Evolutionary conservation across 2,888 invertebrate genomes (phyloP).

Genomic region (Lycaena phlaeas): DNA sequence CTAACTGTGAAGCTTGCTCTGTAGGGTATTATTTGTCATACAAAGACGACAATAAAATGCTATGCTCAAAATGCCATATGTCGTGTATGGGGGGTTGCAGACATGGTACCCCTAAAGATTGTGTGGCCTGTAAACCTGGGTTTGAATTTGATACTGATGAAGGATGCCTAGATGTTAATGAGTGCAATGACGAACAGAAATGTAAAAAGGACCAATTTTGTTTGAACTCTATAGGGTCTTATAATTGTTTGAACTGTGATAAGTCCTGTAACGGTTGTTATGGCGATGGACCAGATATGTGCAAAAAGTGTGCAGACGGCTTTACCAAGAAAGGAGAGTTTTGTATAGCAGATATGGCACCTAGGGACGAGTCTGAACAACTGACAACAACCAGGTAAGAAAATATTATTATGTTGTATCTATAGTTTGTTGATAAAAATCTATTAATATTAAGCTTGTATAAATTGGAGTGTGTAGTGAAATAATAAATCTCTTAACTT

Average conservation of each 20-base stretch:
- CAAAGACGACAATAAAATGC: slow-evolving; percentile 79
- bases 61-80: slow-evolving; percentile 85
- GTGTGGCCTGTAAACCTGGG: slow-evolving; percentile 75
- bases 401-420: too few relatives aligned
- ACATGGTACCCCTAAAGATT: slow-evolving; percentile 79
- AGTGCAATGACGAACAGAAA: slow-evolving; percentile 76
- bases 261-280: slow-evolving; percentile 86
- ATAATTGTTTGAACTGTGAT: slow-evolving; percentile 86
- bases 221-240: slow-evolving; percentile 90
- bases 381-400: slow-evolving; percentile 48
- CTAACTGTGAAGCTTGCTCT: slow-evolving; percentile 84
- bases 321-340: slow-evolving; percentile 81
- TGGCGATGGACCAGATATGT: slow-evolving; percentile 94
- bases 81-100: slow-evolving; percentile 86
- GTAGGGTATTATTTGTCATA: slow-evolving; percentile 82
- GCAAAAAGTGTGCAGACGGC: slow-evolving; percentile 83
- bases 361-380: slow-evolving; percentile 40
- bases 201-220: slow-evolving; percentile 85
- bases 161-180: slow-evolving; percentile 89
- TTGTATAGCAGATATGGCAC: slow-evolving; percentile 78
- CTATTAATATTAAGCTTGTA: too few relatives aligned
- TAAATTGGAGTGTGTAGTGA: too few relatives aligned
- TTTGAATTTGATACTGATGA: slow-evolving; percentile 81
- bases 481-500: too few relatives aligned
- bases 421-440: too few relatives aligned